These are phyloP conservation scores for Hycleus phaleratus DNA, from an alignment of 1,140 invertebrate species.

Conservation along the genomic window DNA sequence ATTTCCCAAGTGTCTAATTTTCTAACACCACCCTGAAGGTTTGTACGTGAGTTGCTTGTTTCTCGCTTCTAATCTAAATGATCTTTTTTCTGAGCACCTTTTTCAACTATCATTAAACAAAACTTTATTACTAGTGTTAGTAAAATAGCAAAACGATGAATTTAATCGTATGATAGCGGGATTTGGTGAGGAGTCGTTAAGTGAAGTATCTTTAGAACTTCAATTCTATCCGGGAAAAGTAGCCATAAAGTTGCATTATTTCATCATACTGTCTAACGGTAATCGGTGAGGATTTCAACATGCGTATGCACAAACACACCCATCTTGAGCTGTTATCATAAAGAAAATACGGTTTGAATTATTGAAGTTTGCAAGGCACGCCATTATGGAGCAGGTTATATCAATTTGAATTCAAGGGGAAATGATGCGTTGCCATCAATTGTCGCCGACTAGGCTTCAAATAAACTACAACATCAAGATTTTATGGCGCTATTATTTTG, in stretches of 20 bases:
- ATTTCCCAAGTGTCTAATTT: constrained; percentile 35
- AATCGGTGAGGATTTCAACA: constrained; percentile 10
- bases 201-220: constrained; percentile 16
- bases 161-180: not conserved
- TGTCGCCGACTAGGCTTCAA: constrained; percentile 12
- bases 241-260: constrained; percentile 24
- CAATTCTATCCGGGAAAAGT: too few species aligned
- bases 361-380: constrained; percentile 10
- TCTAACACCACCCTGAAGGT: constrained; percentile 25
- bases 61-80: constrained; percentile 30
- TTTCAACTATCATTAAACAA: not conserved
- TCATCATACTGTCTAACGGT: not conserved
- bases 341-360: constrained; percentile 14
- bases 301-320: not conserved
- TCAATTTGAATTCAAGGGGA: constrained; percentile 19
- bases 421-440: constrained; percentile 10
- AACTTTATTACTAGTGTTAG: not conserved
- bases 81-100: constrained; percentile 19
- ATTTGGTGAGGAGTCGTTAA: not conserved
- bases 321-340: constrained; percentile 5
- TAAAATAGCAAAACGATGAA: constrained; percentile 11
- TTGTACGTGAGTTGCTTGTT: constrained; percentile 28
- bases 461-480: constrained; percentile 10
- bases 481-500: constrained; percentile 11
- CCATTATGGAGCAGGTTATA: constrained; percentile 14